phyloP scores from a whole-genome alignment of 2,797 vertebrate species.

The Leptodactylus fallax region DNA sequence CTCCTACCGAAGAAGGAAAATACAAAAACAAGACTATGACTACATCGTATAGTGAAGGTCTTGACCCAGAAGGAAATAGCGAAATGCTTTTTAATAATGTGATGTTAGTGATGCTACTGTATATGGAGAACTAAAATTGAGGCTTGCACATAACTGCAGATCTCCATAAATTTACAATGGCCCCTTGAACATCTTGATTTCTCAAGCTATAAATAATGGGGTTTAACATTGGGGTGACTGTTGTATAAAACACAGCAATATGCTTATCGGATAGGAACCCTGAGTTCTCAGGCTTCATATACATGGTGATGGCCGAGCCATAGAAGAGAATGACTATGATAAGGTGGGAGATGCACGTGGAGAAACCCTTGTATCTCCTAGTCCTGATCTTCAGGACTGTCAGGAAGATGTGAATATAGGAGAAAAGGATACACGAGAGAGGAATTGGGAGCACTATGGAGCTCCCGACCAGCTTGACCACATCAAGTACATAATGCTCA shows the following conservation, averaged over 20 bases:
- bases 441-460: neutral
- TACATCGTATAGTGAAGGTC: too few species aligned
- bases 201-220: conserved; percentile 28
- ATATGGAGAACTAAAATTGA: neutral
- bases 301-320: conserved; percentile 8
- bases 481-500: neutral
- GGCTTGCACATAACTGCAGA: neutral
- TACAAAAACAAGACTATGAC: too few species aligned
- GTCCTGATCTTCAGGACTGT: neutral
- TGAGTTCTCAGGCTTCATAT: conserved; percentile 1
- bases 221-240: conserved; percentile 22
- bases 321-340: conserved; percentile 25
- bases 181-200: conserved; percentile 18
- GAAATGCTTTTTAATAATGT: neutral
- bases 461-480: neutral
- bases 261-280: neutral
- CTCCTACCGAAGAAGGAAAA: too few species aligned
- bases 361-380: conserved; percentile 1
- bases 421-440: neutral
- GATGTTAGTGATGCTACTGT: too few species aligned
- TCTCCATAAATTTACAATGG: neutral
- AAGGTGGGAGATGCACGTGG: neutral
- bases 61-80: neutral
- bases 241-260: neutral
- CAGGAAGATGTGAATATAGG: neutral